Base-by-base conservation (phyloP, 2,113 vertebrate genomes). In the Rhadina sibilatrix region DNA sequence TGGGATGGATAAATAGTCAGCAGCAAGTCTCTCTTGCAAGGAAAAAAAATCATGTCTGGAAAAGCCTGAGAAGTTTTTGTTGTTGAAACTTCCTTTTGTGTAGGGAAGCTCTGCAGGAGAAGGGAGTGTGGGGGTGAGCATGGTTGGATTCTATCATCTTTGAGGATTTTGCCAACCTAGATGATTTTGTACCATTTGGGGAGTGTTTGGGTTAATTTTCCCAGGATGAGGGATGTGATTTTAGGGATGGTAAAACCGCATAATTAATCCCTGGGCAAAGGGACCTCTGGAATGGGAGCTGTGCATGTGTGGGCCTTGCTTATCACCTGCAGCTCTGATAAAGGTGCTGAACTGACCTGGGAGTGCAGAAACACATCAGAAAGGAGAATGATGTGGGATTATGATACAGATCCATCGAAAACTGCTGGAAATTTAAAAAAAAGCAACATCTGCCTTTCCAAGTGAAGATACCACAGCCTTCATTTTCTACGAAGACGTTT, bases 111-210 rank as follows among this genome's bases (percentile, higher is more conserved):
- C 21, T 44, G 24, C 22, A 31, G 50, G 50, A 46, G 35, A 25
- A 56, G 33, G 49, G n/a, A 49, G 13, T 12, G 22, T 38, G 25
- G 25, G 14, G 30, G 3, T 49, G 65, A 22, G 12, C 17, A 0
- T 17, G 47, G 15, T 38, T 70, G 49, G 40, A 8, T 4, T 42
- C 9, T 5, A 42, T 31, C 15, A 42, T 19, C 31, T 11, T 10
- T 0, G 1, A 42, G 42, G 3, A 2, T 23, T 54, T 50, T 50
- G 15, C 50, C 31, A 28, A 1, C 3, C 42, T 33, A 1, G 23
- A 33, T 10, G 15, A 16, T 37, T 57, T 37, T 15, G 31, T 72
- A n/a, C 7, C 5, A 2, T 25, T 47, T 10, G 10, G 23, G 8
- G 27, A 11, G 21, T 47, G 15, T 63, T 72, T 25, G 37, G 14